Percentiles rank a stretch among this genome's conserved stretches.
phyloP scores from a whole-genome alignment of 2,797 vertebrate genomes.

The Amblyopsis hoosieri region DNA sequence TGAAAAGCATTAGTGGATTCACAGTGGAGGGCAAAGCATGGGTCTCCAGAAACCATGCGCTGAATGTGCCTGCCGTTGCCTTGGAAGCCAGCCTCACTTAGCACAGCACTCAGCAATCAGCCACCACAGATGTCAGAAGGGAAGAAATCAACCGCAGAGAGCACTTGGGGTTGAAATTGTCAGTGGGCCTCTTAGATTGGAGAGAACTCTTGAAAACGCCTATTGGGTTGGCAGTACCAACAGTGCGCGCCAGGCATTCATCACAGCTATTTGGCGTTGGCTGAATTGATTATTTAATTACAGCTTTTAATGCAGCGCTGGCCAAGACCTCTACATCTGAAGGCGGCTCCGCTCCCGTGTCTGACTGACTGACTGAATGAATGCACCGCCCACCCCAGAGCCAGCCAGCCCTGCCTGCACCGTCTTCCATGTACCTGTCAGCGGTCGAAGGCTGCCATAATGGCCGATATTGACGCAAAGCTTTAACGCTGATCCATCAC shows the following conservation, averaged over 20 bases:
- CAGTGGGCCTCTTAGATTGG: conserved; percentile 4
- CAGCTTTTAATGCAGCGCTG: not conserved
- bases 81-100: conserved; percentile 30
- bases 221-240: not conserved
- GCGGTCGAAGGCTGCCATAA: not conserved
- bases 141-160: conserved; percentile 26
- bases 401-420: not conserved
- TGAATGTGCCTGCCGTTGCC: conserved; percentile 31
- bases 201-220: conserved; percentile 6
- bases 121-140: conserved; percentile 20
- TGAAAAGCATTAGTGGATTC: conserved; percentile 18
- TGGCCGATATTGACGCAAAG: conserved; percentile 11
- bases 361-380: conserved; percentile 4
- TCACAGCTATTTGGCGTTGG: conserved; percentile 1
- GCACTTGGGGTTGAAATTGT: conserved; percentile 1
- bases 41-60: conserved; percentile 29
- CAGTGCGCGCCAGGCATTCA: not conserved
- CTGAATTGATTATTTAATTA: conserved; percentile 13
- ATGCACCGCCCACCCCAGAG: too few relatives aligned
- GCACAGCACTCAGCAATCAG: conserved; percentile 56
- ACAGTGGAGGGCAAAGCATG: too few relatives aligned
- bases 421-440: not conserved
- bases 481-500: conserved; percentile 10
- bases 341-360: too few relatives aligned
- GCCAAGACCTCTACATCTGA: not conserved